phyloP scores from a whole-genome alignment of 2,888 invertebrate species.

The Hydraecia micacea region DNA sequence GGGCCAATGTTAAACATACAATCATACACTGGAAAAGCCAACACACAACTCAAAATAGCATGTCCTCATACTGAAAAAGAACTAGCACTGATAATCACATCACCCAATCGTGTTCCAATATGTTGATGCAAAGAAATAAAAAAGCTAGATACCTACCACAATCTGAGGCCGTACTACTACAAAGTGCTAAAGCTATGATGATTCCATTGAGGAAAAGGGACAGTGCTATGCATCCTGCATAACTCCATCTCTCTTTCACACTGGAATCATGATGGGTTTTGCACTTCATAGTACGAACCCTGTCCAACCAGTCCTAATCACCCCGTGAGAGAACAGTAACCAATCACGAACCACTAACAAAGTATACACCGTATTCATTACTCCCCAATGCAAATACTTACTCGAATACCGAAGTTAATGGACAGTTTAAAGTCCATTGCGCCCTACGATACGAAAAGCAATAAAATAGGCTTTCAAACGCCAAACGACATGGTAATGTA shows the following conservation, averaged over 20 bases:
- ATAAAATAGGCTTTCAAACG: conserved; percentile 88
- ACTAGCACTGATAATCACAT: background rate
- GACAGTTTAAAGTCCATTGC: conserved; percentile 85
- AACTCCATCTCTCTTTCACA: too few species aligned
- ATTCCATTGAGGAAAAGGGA: too few species aligned
- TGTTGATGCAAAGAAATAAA: background rate
- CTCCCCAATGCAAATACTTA: conserved; percentile 37
- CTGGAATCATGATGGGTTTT: too few species aligned
- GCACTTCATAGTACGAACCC: too few species aligned
- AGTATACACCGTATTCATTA: conserved; percentile 39
- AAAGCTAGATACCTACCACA: background rate
- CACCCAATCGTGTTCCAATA: background rate
- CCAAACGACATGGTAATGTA: conserved; percentile 88
- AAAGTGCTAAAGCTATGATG: too few species aligned
- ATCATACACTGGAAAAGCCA: too few species aligned
- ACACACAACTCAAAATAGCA: too few species aligned
- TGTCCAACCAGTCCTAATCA: background rate
- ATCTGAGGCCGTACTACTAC: too few species aligned
- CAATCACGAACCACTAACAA: conserved; percentile 19
- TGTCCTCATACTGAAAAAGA: background rate
- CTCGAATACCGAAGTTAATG: conserved; percentile 74
- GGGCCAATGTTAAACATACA: background rate
- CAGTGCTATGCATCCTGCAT: too few species aligned
- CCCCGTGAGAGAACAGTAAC: background rate
- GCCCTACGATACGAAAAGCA: conserved; percentile 82